Percentiles rank a stretch among this genome's conserved stretches.
Conservation (phyloP, 2,113 vertebrate genomes). For the Natator depressus region DNA sequence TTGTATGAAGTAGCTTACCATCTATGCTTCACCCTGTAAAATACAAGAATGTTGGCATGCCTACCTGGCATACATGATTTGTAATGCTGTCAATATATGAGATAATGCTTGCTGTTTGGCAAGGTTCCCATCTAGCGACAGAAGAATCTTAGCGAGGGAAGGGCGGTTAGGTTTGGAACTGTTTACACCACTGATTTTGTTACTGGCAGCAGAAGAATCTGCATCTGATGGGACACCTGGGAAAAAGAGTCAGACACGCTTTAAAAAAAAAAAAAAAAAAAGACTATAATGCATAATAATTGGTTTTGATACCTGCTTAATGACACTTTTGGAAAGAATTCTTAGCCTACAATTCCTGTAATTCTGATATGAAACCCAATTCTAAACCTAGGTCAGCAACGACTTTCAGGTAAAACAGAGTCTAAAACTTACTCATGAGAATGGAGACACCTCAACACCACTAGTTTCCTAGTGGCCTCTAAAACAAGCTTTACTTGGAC, state of each 20-base stretch:
- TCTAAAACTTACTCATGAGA: background rate
- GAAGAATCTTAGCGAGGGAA: constrained; percentile 95
- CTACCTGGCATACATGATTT: constrained; percentile 98
- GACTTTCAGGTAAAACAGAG: background rate
- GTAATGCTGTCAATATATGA: constrained; percentile 92
- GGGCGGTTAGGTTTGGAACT: constrained; percentile 90
- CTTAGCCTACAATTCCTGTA: background rate
- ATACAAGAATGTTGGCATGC: background rate
- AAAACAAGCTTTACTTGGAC: background rate
- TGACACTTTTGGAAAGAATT: background rate
- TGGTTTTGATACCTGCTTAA: background rate
- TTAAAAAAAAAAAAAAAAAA: background rate
- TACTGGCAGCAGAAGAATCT: constrained; percentile 89
- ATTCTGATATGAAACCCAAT: background rate
- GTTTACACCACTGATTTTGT: constrained; percentile 90
- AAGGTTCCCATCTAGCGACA: constrained; percentile 93
- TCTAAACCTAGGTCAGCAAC: background rate
- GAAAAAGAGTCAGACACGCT: background rate
- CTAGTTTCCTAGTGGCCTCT: background rate
- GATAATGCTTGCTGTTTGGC: constrained; percentile 96
- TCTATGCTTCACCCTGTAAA: background rate
- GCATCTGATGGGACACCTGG: constrained; percentile 94
- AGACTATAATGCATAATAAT: background rate
- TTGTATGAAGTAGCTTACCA: accelerated
- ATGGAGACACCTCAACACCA: background rate